phyloP scores from a whole-genome alignment of 2,113 vertebrate genomes.

The Chelonoidis abingdonii region DNA sequence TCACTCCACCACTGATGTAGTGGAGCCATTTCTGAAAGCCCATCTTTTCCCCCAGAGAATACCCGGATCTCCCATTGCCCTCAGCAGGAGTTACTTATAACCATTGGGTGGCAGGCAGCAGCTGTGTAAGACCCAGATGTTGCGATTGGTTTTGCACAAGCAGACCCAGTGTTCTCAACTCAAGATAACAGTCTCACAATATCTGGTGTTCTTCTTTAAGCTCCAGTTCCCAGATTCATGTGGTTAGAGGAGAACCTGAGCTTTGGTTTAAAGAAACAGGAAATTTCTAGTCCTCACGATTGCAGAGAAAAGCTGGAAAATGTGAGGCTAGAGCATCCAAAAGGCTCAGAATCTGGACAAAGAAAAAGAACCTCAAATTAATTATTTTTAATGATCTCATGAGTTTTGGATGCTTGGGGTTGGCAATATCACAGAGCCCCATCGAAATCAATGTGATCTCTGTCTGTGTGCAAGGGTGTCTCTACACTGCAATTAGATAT shows the following conservation, averaged over 20 bases:
- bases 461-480: not conserved
- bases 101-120: rapidly evolving
- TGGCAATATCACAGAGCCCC: not conserved
- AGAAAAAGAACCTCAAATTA: not conserved
- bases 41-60: not conserved
- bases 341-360: not conserved
- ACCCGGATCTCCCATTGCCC: rapidly evolving
- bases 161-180: not conserved
- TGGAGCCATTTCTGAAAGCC: not conserved
- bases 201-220: not conserved
- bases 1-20: rapidly evolving
- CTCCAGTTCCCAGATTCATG: not conserved
- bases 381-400: not conserved
- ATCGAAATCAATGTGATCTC: not conserved
- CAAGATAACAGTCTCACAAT: not conserved
- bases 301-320: not conserved
- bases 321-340: not conserved
- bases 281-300: not conserved
- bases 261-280: not conserved
- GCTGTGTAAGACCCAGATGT: not conserved
- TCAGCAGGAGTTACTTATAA: rapidly evolving
- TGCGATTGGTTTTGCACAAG: not conserved
- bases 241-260: not conserved
- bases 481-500: not conserved
- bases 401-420: not conserved